These are phyloP conservation scores for Pagetopsis macropterus DNA, from an alignment of 2,797 vertebrate genomes.

Conservation along the genomic window DNA sequence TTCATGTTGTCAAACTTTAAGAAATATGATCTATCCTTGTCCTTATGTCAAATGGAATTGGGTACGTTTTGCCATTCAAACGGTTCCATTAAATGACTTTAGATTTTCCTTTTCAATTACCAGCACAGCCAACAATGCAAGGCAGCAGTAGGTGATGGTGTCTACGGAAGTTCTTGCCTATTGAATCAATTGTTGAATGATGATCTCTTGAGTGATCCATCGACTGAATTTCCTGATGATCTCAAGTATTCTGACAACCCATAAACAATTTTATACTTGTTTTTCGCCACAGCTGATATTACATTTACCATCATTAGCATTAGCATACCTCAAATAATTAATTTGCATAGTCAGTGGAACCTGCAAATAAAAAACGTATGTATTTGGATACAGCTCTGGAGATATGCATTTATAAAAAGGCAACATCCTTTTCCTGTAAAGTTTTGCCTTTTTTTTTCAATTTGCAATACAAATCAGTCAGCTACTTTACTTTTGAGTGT, in stretches of 20 bases:
- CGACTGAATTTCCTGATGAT: constrained; percentile 68
- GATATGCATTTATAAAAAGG: constrained; percentile 72
- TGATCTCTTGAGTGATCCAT: constrained; percentile 76
- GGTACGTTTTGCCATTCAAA: no score
- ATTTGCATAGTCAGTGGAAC: neutral
- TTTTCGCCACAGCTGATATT: no score
- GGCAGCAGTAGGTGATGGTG: neutral
- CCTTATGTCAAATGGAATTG: no score
- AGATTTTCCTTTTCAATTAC: neutral
- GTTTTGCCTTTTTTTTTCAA: neutral
- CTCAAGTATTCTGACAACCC: constrained; percentile 60
- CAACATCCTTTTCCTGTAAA: no score
- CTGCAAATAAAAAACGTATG: neutral
- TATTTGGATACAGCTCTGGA: constrained; percentile 92
- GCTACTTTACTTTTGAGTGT: neutral
- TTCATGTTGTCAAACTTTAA: no score
- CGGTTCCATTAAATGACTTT: neutral
- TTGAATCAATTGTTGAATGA: constrained; percentile 43
- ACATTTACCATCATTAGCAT: no score
- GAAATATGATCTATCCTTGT: no score
- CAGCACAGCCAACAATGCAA: no score
- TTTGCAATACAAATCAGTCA: neutral
- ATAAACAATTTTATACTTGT: constrained; percentile 27
- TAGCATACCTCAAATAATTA: neutral
- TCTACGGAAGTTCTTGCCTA: neutral